Base-by-base conservation (phyloP, 2,888 invertebrate genomes). In the Apodemia duryi region DNA sequence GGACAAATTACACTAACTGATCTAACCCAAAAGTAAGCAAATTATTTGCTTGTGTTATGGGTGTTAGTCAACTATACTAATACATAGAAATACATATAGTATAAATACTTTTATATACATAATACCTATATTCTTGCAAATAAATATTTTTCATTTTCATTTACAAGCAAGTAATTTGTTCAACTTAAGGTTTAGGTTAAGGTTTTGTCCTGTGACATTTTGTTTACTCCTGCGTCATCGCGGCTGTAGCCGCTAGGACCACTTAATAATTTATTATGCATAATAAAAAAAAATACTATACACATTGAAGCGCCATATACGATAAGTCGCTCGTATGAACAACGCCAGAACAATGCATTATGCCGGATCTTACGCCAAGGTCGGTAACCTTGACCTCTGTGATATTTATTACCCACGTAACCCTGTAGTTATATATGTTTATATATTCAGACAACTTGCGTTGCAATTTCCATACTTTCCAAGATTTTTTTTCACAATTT, bases 351-450 rank as follows among this genome's bases (percentile, higher is more conserved):
- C 69, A 66, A 67, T 66, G 68, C 66, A 63, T 61, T 63, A 67
- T 57, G n/a, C 72, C 73, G 73, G 73, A 73, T 69, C 72, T 73
- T 29, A 64, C 60, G 62, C 32, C 35, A 62, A 65, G 62, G 64
- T 65, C 63, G 43, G 43, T 11, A 6, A 54, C 67, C 70, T 70
- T 68, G 67, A 67, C 68, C 68, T 65, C 65, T 13, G 28, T 11
- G 32, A 57, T 35, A 57, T 57, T 57, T 57, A 57, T 32, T 57
- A 57, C 57, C 32, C 32, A 57, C 29, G 28, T 57, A 57, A 57
- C 57, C 57, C 29, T 57, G 54, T 57, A 32, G 32, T 57, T 57
- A 35, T 57, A 57, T 32, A 32, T 57, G 57, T 35, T 32, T 13
- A 43, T 46, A 46, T 13, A 46, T 46, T 46, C 5, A 13, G 4